phyloP scores from a whole-genome alignment of 1,140 invertebrate genomes.

The Panagrolaimus sp. region DNA sequence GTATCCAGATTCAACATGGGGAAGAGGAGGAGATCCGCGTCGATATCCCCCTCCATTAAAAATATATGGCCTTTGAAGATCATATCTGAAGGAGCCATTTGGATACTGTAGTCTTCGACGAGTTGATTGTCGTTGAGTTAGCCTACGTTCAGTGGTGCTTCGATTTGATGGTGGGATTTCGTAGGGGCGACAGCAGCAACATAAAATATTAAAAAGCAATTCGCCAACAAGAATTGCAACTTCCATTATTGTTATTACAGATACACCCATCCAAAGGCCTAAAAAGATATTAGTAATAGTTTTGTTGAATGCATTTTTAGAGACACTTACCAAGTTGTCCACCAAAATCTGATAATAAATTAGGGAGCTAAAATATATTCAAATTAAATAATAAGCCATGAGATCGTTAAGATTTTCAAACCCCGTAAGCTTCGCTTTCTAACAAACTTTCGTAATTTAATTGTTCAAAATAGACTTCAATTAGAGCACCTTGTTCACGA shows the following conservation, averaged over 20 bases:
- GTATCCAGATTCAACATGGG: constrained; percentile 9
- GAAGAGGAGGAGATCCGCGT: neutral
- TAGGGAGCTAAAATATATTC: constrained; percentile 17
- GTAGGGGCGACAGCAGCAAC: neutral
- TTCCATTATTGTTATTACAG: constrained; percentile 35
- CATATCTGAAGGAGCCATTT: constrained; percentile 1
- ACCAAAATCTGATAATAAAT: constrained; percentile 42
- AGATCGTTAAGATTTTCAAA: constrained; percentile 13
- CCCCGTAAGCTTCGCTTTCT: constrained; percentile 45
- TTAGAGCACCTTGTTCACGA: constrained; percentile 41
- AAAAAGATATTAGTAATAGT: neutral
- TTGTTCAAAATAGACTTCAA: constrained; percentile 45
- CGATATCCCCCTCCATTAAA: neutral
- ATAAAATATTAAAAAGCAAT: neutral
- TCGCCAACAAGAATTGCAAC: neutral
- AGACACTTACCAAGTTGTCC: constrained; percentile 37
- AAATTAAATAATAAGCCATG: neutral
- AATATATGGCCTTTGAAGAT: neutral
- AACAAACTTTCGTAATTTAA: constrained; percentile 39
- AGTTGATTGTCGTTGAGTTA: neutral
- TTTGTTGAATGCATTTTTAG: neutral
- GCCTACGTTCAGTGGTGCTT: neutral
- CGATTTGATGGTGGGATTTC: neutral
- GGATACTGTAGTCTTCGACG: neutral
- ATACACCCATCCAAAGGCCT: constrained; percentile 43